Evolutionary conservation across 2,797 vertebrate species (phyloP), one percentile per base, ranked within the genome.

Genomic region (Anguilla obscura): DNA sequence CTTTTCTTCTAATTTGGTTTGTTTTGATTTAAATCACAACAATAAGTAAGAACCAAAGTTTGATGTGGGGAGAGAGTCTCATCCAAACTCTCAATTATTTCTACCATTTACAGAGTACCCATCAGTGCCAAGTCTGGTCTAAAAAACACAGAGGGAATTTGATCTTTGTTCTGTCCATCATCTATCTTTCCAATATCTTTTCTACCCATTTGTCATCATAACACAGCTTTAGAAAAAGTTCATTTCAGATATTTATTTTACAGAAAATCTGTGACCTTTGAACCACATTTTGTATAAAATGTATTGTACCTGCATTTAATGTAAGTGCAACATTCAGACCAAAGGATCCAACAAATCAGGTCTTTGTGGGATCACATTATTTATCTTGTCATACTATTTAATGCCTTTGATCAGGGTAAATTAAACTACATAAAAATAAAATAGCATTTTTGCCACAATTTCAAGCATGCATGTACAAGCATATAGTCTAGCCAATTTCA

Each of bases 231-330:
- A 76, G 5, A 33, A 9, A 76, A 76, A 36, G 33, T 3, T 9
- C 10, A 36, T 76, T 36, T 76, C 63, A 76, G n/a, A 76, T 76
- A 74, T 74, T 36, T 5, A 76, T 16, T 76, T 36, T 14, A 36
- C 12, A 69, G 10, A 84, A 86, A 86, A 86, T 50, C 27, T 45
- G 56, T 85, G 85, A 66, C 56, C 56, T 58, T 66, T 85, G 54
- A 66, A 85, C 85, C 14, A 63, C 3, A 36, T 4, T 76, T 0
- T 14, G 18, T 5, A 69, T 14, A 84, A 71, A 86, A 86, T 69
- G 66, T 86, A 9, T 48, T 48, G 45, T 63, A 30, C 50, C 66
- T 48, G 30, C 27, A 56, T 40, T 40, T 85, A 24, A 85, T 16
- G 56, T 10, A 58, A 58, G 56, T 58, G 21, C 21, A n/a, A 27